phyloP scores from a whole-genome alignment of 2,113 vertebrate species.

The Chitala chitala region DNA sequence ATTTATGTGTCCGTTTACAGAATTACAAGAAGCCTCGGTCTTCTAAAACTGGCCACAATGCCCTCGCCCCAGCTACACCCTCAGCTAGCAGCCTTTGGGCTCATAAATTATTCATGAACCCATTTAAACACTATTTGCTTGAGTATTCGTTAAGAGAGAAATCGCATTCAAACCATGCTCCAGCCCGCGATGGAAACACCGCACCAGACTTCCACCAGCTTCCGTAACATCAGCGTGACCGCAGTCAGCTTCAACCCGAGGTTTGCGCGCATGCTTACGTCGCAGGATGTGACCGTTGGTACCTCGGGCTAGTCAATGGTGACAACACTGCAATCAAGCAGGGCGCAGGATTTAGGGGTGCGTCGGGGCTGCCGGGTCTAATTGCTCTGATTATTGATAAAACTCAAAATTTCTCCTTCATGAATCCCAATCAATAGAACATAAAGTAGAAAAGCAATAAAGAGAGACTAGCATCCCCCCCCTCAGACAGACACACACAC shows the following conservation, averaged over 20 bases:
- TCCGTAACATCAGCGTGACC: not conserved
- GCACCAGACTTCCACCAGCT: no score
- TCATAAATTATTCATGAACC: no score
- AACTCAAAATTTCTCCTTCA: constrained; percentile 59
- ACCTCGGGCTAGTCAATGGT: not conserved
- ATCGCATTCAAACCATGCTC: not conserved
- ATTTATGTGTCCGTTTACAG: no score
- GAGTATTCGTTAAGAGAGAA: not conserved
- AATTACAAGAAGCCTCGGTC: no score
- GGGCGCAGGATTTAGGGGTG: constrained; percentile 19
- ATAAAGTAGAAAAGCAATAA: constrained; percentile 73
- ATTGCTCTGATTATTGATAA: constrained; percentile 89
- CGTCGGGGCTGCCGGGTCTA: constrained; percentile 60
- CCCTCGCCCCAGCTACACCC: not conserved
- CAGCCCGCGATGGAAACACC: no score
- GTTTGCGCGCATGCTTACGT: not conserved
- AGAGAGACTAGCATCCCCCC: constrained; percentile 60
- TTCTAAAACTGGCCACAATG: not conserved
- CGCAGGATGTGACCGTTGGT: not conserved
- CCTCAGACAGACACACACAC: no score
- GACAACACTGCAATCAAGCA: constrained; percentile 39
- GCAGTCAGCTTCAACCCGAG: not conserved
- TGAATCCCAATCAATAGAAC: constrained; percentile 74
- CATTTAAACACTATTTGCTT: not conserved
- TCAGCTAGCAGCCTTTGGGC: not conserved